Conservation (phyloP, 2,113 vertebrate genomes). For the Cricetomys ansorgei region DNA sequence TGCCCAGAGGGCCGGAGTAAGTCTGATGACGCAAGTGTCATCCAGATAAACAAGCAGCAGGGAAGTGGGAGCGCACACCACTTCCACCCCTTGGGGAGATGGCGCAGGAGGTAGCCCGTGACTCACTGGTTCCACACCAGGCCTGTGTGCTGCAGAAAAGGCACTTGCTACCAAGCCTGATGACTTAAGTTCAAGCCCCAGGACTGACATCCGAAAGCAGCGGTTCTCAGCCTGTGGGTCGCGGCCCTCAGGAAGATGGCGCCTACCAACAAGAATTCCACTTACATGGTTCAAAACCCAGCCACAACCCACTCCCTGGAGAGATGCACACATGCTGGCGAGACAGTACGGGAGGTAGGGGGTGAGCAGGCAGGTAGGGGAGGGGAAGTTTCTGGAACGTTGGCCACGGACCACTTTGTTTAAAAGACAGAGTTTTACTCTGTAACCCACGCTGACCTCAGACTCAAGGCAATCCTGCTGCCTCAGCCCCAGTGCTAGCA, state of each 20-base stretch:
- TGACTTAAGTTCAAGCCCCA: neutral
- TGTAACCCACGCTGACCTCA: neutral
- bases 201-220: neutral
- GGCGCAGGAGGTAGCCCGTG: neutral
- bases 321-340: fast-evolving
- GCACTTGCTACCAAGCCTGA: neutral
- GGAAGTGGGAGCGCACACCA: fast-evolving
- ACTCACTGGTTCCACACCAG: neutral
- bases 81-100: neutral
- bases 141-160: fast-evolving
- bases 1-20: neutral
- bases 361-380: neutral
- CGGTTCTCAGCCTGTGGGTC: too few species aligned
- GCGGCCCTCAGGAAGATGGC: fast-evolving
- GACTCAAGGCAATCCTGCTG: neutral
- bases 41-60: fast-evolving
- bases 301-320: fast-evolving
- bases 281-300: fast-evolving
- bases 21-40: neutral
- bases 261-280: neutral
- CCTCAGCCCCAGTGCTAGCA: neutral
- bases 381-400: neutral
- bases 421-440: neutral
- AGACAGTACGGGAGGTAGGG: neutral
- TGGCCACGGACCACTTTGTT: neutral